Base-by-base conservation (phyloP, 2,113 vertebrate species). In the Pollachius pollachius region DNA sequence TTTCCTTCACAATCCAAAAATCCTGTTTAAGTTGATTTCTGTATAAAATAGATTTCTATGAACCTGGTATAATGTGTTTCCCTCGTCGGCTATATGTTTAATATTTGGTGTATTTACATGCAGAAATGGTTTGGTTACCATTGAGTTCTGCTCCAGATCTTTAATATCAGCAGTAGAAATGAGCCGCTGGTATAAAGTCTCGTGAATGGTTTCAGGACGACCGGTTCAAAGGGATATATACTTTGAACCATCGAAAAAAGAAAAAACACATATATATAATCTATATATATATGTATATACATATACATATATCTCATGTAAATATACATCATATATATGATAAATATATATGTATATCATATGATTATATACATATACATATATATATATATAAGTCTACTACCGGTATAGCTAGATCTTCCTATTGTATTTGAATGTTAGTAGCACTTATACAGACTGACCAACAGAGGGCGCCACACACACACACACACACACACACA, bases 391-490 rank as follows among this genome's bases (percentile, higher is more conserved):
- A 57, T 17, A 57, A 52, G 48, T 52, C 15, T 15, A 52, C 7
- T 15, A 52, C 48, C 48, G 15, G 54, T n/a, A 57, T 57, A 5
- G 4, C 54, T 57, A n/a, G 15, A 16, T 57, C 54, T 12, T 52
- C 15, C 5, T 48, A 23, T 18, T 18, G 15, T 65, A 62, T 52
- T 52, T 77, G 56, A 5, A 64, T 48, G 13, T 56, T 23, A 13
- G 73, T 77, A 78, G 68, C 63, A 77, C 64, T 65, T 75, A 62
- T 79, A 27, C 70, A 75, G 41, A 71, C 81, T 79, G 73, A 52
- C 76, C 75, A 81, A 80, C 79, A 79, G 78, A 66, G 65, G 76
- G 73, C 69, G 61, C 69, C 71, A 72, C 70, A 61, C 17, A 57
- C 54, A 16, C 15, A 57, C 17, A 57, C 15, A 17, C 3, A 12